Evolutionary conservation across 2,797 vertebrate species (phyloP).

Genomic region (Choloepus didactylus): DNA sequence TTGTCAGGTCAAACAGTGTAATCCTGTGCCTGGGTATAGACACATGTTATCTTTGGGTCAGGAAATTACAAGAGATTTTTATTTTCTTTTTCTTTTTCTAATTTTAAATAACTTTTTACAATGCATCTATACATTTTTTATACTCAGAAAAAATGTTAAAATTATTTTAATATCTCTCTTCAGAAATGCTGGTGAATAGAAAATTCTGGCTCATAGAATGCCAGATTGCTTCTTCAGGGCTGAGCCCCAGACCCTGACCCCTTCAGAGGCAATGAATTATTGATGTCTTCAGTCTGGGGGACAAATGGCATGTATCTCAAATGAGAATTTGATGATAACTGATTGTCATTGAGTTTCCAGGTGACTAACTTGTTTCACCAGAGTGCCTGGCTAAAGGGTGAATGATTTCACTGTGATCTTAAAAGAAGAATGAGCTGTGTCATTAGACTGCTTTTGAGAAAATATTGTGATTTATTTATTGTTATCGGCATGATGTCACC

Average conservation of each 20-base stretch:
- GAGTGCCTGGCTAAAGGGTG: slow-evolving; percentile 44
- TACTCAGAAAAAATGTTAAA: slow-evolving; percentile 29
- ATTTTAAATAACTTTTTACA: slow-evolving; percentile 22
- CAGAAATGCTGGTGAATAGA: slow-evolving; percentile 32
- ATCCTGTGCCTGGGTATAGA: background rate
- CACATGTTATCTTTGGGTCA: background rate
- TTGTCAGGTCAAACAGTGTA: background rate
- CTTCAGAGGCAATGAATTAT: slow-evolving; percentile 70
- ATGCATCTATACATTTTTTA: background rate
- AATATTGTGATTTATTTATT: slow-evolving; percentile 75
- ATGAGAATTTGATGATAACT: slow-evolving; percentile 74
- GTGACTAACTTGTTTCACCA: slow-evolving; percentile 76
- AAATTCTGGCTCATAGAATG: background rate
- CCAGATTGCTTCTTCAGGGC: background rate
- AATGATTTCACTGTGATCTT: slow-evolving; percentile 58
- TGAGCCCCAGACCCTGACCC: background rate
- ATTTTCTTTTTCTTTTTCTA: background rate
- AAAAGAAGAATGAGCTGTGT: slow-evolving; percentile 72
- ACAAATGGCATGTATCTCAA: slow-evolving; percentile 66
- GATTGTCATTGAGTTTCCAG: slow-evolving; percentile 74
- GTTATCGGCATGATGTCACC: slow-evolving; percentile 71
- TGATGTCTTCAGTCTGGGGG: slow-evolving; percentile 21
- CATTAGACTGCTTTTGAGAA: slow-evolving; percentile 67
- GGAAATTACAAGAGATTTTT: slow-evolving; percentile 17
- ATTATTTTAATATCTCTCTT: slow-evolving; percentile 36